Base-by-base conservation (phyloP, 2,797 vertebrate genomes). In the Sebastes taczanowskii region DNA sequence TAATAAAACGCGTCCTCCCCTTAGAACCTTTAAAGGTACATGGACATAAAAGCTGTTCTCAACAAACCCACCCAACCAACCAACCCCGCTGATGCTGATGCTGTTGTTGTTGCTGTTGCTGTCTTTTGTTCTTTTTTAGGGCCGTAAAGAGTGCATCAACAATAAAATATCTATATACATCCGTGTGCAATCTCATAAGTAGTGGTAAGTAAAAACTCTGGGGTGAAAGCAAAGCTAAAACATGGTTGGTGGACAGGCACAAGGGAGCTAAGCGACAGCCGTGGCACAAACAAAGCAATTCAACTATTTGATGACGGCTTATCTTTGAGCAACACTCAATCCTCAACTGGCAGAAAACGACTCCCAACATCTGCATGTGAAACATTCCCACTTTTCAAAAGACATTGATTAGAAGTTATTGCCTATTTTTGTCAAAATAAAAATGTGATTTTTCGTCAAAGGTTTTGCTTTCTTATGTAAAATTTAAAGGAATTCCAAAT, bases 111-210 rank as follows among this genome's bases (percentile, higher is more conserved):
- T 38, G 63, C 73, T 69, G 56, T 32, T 78, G 42, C 60, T 8
- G 20, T 61, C 20, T 66, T 56, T 69, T 70, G 34, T 85, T 85
- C 63, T 64, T 32, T 68, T 73, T 61, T 25, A 59, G 77, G 80
- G 82, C 70, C 56, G 73, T 77, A 53, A 76, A 78, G 76, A 88
- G 70, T 61, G 78, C 88, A 87, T 88, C 85, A 86, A 85, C 85
- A 67, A 73, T 78, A 72, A 74, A 84, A 77, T 80, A 92, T 89
- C 81, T 86, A 81, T 88, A 75, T 91, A 93, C 87, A 93, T 84
- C 82, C 6, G 6, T 86, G 82, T 82, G 87, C 82, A 89, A 86
- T 56, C 74, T 86, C 85, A 82, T 23, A 64, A 82, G 60, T 23
- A 61, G 27, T 30, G 72, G 49, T 6, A 23, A 82, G 69, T 71